Conservation (phyloP, 2,113 vertebrate genomes). For the Nymphicus hollandicus region DNA sequence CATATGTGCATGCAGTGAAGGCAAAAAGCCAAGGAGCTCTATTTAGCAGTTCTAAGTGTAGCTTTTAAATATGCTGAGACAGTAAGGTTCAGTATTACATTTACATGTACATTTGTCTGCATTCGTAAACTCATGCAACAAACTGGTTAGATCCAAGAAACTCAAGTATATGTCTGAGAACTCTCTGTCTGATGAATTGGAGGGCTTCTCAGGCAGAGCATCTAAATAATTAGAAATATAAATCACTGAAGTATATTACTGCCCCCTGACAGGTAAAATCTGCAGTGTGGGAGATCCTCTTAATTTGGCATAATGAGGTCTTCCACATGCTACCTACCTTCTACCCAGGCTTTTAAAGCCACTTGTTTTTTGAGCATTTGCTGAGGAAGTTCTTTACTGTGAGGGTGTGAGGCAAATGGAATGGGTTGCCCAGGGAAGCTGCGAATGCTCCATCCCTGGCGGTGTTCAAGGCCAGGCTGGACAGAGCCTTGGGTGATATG, state of each 20-base stretch:
- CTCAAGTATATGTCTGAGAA: not conserved
- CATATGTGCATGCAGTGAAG: not conserved
- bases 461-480: too few relatives aligned
- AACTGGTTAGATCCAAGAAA: slow-evolving; percentile 15
- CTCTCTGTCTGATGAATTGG: slow-evolving; percentile 8
- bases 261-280: slow-evolving; percentile 21
- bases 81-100: not conserved
- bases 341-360: not conserved
- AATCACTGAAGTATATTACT: not conserved
- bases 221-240: slow-evolving; percentile 36
- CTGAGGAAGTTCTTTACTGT: not conserved
- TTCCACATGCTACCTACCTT: not conserved
- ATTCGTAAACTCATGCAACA: slow-evolving; percentile 16
- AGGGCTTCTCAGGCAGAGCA: not conserved
- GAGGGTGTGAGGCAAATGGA: too few relatives aligned
- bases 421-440: too few relatives aligned
- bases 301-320: slow-evolving; percentile 16
- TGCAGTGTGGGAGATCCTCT: not conserved
- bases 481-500: too few relatives aligned
- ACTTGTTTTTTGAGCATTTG: slow-evolving; percentile 12
- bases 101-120: not conserved
- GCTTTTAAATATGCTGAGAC: slow-evolving; percentile 34
- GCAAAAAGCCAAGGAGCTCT: not conserved
- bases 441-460: too few relatives aligned
- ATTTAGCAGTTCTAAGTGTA: not conserved